These are phyloP conservation scores for Drosophila sp. DNA, from an alignment of 1,140 invertebrate genomes.

Conservation along the genomic window DNA sequence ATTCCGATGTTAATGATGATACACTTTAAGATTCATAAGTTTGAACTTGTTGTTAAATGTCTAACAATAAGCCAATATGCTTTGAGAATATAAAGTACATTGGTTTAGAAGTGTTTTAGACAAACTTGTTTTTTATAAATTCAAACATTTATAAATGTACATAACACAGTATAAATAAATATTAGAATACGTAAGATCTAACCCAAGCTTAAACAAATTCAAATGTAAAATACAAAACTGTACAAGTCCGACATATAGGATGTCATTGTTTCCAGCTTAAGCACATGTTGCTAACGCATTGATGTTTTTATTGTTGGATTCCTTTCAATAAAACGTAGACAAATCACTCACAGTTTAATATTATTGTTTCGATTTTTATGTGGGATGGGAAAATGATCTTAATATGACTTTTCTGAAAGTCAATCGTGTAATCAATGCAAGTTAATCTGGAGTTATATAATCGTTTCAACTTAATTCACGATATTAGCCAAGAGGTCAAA, in stretches of 20 bases:
- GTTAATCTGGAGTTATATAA: too few species aligned
- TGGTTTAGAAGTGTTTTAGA: neutral
- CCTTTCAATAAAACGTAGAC: constrained; percentile 5
- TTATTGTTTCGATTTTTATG: too few species aligned
- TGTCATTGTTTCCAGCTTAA: constrained; percentile 10
- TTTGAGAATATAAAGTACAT: neutral
- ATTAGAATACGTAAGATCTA: neutral
- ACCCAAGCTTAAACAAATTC: neutral
- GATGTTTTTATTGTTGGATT: constrained; percentile 4
- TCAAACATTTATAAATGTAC: neutral
- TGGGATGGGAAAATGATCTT: too few species aligned
- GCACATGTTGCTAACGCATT: constrained; percentile 10
- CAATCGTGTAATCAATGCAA: too few species aligned
- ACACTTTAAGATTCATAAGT: neutral
- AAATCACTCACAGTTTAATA: neutral
- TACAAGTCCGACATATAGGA: constrained; percentile 4
- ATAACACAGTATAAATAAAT: neutral
- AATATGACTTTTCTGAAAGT: too few species aligned
- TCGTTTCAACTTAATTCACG: too few species aligned
- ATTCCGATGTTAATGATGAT: neutral
- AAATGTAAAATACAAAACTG: constrained; percentile 5
- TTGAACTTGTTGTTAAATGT: neutral
- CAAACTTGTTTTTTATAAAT: neutral
- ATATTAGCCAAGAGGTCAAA: too few species aligned
- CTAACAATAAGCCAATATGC: neutral